A percentile compares a stretch with the other conserved stretches of the same genome.
Evolutionary conservation across 2,113 vertebrate species (phyloP).

Genomic region (Oncorhynchus nerka): DNA sequence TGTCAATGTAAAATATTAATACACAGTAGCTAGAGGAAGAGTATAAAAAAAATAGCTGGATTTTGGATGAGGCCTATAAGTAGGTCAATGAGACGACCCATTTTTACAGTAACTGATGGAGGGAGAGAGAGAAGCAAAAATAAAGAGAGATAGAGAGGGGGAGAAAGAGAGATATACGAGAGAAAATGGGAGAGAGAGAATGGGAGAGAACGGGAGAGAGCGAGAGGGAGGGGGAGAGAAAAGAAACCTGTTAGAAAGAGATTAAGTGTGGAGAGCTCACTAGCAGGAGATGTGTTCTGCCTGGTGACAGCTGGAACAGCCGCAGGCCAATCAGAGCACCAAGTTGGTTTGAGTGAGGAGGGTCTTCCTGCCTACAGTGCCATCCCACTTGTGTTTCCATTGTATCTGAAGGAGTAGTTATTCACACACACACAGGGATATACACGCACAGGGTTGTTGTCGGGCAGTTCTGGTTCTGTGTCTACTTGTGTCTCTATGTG

Average conservation of each 20-base stretch:
- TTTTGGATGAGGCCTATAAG: constrained; percentile 68
- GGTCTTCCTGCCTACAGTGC: constrained; percentile 52
- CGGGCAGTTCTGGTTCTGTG: neutral
- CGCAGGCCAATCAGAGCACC: constrained; percentile 66
- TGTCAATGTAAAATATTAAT: constrained; percentile 68
- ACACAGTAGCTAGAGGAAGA: constrained; percentile 54
- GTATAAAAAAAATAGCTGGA: constrained; percentile 55
- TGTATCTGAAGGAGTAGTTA: constrained; percentile 45
- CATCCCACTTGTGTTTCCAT: constrained; percentile 41
- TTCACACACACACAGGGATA: constrained; percentile 19
- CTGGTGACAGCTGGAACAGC: constrained; percentile 77
- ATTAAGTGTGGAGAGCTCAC: constrained; percentile 66
- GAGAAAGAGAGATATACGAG: constrained; percentile 42
- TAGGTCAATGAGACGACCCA: constrained; percentile 75
- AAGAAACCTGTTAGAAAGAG: constrained; percentile 60
- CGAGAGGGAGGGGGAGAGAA: constrained; percentile 2
- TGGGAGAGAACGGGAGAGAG: neutral
- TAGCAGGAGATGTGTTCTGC: constrained; percentile 75
- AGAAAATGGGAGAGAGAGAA: constrained; percentile 33
- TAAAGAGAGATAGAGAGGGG: constrained; percentile 4
- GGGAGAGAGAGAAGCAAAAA: neutral
- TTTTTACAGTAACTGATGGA: constrained; percentile 55
- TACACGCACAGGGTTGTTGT: neutral
- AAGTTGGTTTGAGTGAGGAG: constrained; percentile 61
- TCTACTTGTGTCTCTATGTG: constrained; percentile 4